Conservation (phyloP, 2,888 invertebrate species). For the Luffia ferchaultella region DNA sequence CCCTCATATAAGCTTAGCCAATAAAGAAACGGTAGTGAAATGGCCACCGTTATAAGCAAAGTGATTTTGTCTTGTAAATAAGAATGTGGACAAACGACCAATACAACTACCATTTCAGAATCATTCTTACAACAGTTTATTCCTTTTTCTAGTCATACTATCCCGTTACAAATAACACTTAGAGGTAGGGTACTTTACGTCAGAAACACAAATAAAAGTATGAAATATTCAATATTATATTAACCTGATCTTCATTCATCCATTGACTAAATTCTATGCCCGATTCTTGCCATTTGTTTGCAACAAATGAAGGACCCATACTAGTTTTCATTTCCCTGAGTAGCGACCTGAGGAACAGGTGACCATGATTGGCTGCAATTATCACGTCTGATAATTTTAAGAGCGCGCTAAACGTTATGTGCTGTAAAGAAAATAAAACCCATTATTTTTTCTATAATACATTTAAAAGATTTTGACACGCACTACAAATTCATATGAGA, state of each 20-base stretch:
- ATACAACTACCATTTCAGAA: too few relatives aligned
- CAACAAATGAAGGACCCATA: slow-evolving; percentile 52
- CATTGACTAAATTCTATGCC: slow-evolving; percentile 41
- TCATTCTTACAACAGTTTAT: too few relatives aligned
- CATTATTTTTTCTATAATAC: not conserved
- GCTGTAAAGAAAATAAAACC: slow-evolving; percentile 28
- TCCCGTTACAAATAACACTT: too few relatives aligned
- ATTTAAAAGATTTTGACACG: slow-evolving; percentile 4
- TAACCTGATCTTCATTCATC: slow-evolving; percentile 51
- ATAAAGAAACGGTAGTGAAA: too few relatives aligned
- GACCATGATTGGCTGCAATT: slow-evolving; percentile 40
- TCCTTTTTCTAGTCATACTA: too few relatives aligned
- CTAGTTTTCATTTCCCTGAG: slow-evolving; percentile 43
- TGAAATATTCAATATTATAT: too few relatives aligned
- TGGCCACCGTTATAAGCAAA: too few relatives aligned
- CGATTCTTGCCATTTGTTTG: slow-evolving; percentile 52
- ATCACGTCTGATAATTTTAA: slow-evolving; percentile 37
- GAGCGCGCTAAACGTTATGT: slow-evolving; percentile 42
- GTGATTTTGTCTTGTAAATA: too few relatives aligned
- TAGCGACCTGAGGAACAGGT: slow-evolving; percentile 41
- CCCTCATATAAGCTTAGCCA: too few relatives aligned
- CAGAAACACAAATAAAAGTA: too few relatives aligned
- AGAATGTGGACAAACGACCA: too few relatives aligned
- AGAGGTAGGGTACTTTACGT: too few relatives aligned
- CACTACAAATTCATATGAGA: slow-evolving; percentile 5